Conservation (phyloP, 1,140 invertebrate species). For the Leptinotarsa undecemlineata region DNA sequence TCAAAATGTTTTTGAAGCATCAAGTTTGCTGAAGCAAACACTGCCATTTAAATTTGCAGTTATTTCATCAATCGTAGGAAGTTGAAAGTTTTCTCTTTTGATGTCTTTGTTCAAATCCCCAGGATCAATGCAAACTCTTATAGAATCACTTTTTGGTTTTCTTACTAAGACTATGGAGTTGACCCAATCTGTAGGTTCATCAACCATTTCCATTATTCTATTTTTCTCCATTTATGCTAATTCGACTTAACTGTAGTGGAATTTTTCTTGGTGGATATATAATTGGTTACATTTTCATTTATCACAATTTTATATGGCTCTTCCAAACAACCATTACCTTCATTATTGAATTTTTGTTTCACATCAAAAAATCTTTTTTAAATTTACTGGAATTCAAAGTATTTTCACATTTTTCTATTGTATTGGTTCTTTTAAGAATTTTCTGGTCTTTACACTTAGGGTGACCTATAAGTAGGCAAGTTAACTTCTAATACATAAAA, state of each 20-base stretch:
- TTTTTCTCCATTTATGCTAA: too few species aligned
- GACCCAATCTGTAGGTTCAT: too few species aligned
- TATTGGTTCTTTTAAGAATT: slow-evolving; percentile 16
- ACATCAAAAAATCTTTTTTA: too few species aligned
- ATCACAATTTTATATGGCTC: too few species aligned
- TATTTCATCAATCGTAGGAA: slow-evolving; percentile 51
- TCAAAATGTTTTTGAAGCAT: slow-evolving; percentile 55
- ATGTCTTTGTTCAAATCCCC: slow-evolving; percentile 55
- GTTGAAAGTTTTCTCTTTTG: slow-evolving; percentile 47
- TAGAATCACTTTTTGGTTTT: too few species aligned
- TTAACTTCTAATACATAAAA: not conserved
- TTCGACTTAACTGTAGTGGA: too few species aligned
- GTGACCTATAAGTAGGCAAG: not conserved
- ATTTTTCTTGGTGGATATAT: too few species aligned
- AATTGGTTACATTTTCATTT: too few species aligned
- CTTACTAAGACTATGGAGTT: too few species aligned
- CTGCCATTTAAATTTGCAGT: slow-evolving; percentile 43
- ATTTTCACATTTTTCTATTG: slow-evolving; percentile 26
- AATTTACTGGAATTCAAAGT: not conserved
- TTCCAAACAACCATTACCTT: too few species aligned
- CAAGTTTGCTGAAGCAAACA: slow-evolving; percentile 52
- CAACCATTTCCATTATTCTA: too few species aligned
- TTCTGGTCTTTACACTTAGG: not conserved
- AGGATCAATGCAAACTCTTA: slow-evolving; percentile 55
- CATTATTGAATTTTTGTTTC: too few species aligned